Percentiles rank a stretch among this genome's conserved stretches.
Conservation (phyloP, 1,140 invertebrate genomes). For the Drosophila nigrodunni region DNA sequence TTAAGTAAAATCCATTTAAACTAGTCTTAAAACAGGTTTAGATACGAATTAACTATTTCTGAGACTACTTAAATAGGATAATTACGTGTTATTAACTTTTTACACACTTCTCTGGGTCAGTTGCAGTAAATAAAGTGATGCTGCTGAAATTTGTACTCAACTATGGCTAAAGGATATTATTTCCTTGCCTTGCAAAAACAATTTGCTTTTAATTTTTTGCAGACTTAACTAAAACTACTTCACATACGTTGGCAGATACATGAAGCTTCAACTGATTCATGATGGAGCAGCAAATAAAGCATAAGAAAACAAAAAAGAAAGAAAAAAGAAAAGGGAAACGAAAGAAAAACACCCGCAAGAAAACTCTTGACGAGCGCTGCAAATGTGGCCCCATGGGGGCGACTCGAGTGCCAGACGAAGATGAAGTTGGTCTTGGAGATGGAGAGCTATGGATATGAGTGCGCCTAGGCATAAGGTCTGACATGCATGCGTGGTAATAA, state of each 20-base stretch:
- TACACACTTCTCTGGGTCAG: too few species aligned
- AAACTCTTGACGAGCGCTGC: conserved; percentile 43
- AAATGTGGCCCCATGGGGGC: conserved; percentile 66
- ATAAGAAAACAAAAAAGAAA: neutral
- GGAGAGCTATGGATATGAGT: conserved; percentile 29
- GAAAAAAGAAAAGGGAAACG: conserved; percentile 9
- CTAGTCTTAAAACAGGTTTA: conserved; percentile 1
- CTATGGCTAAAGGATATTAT: neutral
- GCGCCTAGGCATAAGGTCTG: conserved; percentile 54
- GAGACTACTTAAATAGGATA: neutral
- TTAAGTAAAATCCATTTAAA: neutral
- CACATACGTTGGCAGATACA: conserved; percentile 5
- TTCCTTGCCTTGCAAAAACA: neutral
- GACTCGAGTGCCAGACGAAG: conserved; percentile 24
- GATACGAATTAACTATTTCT: neutral
- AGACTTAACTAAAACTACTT: conserved; percentile 7
- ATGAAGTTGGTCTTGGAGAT: neutral
- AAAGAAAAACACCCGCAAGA: conserved; percentile 45
- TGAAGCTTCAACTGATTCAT: conserved; percentile 29
- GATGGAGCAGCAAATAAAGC: conserved; percentile 2
- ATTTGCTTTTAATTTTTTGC: conserved; percentile 15
- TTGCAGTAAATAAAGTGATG: too few species aligned
- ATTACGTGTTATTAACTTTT: neutral
- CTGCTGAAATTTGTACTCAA: too few species aligned
- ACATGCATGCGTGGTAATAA: conserved; percentile 80